Conservation (phyloP, 2,888 invertebrate species). For the Drosophila pseudotalamancana region DNA sequence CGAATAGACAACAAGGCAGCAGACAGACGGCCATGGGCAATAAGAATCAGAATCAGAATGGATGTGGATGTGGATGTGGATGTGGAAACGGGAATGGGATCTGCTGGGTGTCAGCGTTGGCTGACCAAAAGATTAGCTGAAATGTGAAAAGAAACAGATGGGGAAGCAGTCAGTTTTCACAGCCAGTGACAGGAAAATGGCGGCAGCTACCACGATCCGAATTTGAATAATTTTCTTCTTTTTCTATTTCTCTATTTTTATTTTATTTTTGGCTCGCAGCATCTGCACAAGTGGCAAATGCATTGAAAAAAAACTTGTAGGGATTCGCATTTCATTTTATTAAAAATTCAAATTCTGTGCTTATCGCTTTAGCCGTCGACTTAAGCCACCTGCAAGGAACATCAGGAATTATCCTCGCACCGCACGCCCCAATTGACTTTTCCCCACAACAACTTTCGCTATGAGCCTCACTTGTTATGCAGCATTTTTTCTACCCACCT, state of each 20-base stretch:
- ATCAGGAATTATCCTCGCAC: constrained; percentile 21
- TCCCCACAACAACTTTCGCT: constrained; percentile 59
- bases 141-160: constrained; percentile 25
- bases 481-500: constrained; percentile 44
- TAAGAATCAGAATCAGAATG: constrained; percentile 5
- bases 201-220: constrained; percentile 51
- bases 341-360: constrained; percentile 80
- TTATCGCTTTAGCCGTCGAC: constrained; percentile 76
- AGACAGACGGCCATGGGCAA: constrained; percentile 9
- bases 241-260: background rate
- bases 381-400: constrained; percentile 66
- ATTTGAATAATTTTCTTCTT: constrained; percentile 65
- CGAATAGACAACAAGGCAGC: constrained; percentile 62
- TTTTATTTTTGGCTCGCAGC: constrained; percentile 16
- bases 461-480: constrained; percentile 71
- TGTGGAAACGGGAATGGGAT: constrained; percentile 6
- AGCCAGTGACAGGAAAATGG: constrained; percentile 73
- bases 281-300: constrained; percentile 58
- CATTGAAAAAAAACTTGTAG: constrained; percentile 54
- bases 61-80: too few relatives aligned
- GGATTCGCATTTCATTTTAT: constrained; percentile 76
- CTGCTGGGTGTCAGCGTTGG: constrained; percentile 36
- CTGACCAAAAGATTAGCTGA: constrained; percentile 75
- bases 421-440: constrained; percentile 49
- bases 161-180: constrained; percentile 70